These are phyloP conservation scores for Yponomeuta cagnagella DNA, from an alignment of 2,888 invertebrate species.

Conservation along the genomic window DNA sequence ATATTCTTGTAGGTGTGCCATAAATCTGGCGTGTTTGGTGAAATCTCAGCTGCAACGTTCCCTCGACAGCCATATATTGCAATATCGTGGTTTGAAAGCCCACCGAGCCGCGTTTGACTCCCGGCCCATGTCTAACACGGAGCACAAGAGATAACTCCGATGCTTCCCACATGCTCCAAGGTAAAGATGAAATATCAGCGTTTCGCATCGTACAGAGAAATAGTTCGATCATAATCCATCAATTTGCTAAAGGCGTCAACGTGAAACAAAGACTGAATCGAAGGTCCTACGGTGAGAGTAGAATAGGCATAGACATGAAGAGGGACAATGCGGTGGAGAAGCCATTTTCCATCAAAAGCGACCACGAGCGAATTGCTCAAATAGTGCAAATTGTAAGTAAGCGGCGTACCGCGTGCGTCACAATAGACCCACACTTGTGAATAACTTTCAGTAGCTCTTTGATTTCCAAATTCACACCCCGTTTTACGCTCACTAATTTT, in stretches of 20 bases:
- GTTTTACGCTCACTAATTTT: slow-evolving; percentile 75
- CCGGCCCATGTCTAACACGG: slow-evolving; percentile 15
- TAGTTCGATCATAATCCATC: slow-evolving; percentile 3
- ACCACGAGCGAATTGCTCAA: slow-evolving; percentile 42
- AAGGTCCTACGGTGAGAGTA: not conserved
- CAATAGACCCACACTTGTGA: slow-evolving; percentile 45
- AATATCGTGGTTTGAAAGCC: slow-evolving; percentile 34
- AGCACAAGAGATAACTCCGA: slow-evolving; percentile 13
- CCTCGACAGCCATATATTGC: slow-evolving; percentile 68
- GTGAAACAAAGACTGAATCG: not conserved
- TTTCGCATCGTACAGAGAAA: not conserved
- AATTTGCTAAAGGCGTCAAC: not conserved
- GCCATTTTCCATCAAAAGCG: slow-evolving; percentile 35
- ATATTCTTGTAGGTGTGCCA: slow-evolving; percentile 54
- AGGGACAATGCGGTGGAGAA: not conserved
- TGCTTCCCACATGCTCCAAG: not conserved
- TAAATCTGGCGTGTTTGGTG: slow-evolving; percentile 59
- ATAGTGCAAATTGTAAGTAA: slow-evolving; percentile 51
- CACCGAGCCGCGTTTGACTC: slow-evolving; percentile 19
- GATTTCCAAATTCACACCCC: slow-evolving; percentile 73
- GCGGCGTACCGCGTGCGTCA: slow-evolving; percentile 60
- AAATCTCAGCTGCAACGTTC: slow-evolving; percentile 62
- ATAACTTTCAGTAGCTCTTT: slow-evolving; percentile 65
- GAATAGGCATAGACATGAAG: not conserved
- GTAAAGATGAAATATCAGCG: not conserved